These are phyloP conservation scores for Ennomos erosarius DNA, from an alignment of 2,888 invertebrate species.

Conservation along the genomic window DNA sequence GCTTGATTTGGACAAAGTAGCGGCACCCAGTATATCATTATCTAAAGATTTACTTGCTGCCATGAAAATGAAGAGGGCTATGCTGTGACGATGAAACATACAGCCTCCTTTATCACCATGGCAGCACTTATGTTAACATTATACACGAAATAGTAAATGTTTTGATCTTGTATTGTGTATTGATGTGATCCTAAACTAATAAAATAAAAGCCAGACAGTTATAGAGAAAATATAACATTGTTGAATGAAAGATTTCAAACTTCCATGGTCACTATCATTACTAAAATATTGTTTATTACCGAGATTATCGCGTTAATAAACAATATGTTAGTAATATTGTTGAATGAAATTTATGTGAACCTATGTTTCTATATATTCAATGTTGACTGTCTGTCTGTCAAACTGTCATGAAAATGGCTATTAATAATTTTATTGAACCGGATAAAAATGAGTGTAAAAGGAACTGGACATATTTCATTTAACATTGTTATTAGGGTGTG, in stretches of 20 bases:
- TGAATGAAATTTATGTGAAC: slow-evolving; percentile 20
- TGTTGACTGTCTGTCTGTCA: too few species aligned
- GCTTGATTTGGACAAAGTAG: slow-evolving; percentile 68
- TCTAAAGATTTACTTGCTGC: slow-evolving; percentile 10
- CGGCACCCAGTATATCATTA: slow-evolving; percentile 69
- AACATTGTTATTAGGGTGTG: slow-evolving; percentile 13
- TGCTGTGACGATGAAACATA: background rate
- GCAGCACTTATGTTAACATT: slow-evolving; percentile 64
- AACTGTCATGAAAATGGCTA: too few species aligned
- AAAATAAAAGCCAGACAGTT: slow-evolving; percentile 44
- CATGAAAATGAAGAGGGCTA: slow-evolving; percentile 2
- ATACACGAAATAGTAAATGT: slow-evolving; percentile 75
- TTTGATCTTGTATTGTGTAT: slow-evolving; percentile 78
- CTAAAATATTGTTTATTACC: too few species aligned
- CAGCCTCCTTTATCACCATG: slow-evolving; percentile 4
- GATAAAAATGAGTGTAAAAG: too few species aligned
- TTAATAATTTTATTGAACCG: too few species aligned
- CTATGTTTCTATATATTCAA: too few species aligned
- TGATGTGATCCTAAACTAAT: slow-evolving; percentile 65
- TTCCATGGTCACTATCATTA: too few species aligned
- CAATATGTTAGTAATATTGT: too few species aligned
- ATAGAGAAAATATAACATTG: slow-evolving; percentile 35
- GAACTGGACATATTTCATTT: slow-evolving; percentile 20
- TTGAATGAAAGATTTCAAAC: slow-evolving; percentile 13
- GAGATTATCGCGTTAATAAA: too few species aligned